Evolutionary conservation across 1,140 invertebrate species (phyloP), one percentile per base, ranked within the genome.

Genomic region (Pseudachorutes palmiensis): DNA sequence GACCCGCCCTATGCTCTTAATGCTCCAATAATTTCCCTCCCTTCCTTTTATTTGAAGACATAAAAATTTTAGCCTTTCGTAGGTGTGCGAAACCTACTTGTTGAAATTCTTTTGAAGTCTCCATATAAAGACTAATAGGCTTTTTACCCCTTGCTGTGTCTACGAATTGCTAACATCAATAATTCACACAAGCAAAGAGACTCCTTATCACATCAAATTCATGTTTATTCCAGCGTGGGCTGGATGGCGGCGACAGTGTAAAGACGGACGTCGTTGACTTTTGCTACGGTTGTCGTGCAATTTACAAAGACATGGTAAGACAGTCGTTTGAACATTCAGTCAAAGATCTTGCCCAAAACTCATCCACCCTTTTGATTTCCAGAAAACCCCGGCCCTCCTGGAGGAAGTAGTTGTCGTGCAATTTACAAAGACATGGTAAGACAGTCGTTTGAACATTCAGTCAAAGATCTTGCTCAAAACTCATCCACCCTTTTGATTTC

Each of bases 211-310:
- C 36, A 45, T 45, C 14, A 55, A 55, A 5, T 55, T 24, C 24
- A 12, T 55, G 51, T 55, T 55, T 16, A 55, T 55, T 55, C 24
- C 51, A 55, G 51, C 51, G 51, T 9, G 9, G 51, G 5, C 24
- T 55, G 24, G 24, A 55, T 14, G 51, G 24, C 51, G 3, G 30
- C 16, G 61, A 63, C 2, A 29, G 31, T 36, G n/a, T n/a, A n/a
- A n/a, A n/a, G n/a, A n/a, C n/a, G n/a, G n/a, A n/a, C n/a, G n/a
- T n/a, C n/a, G n/a, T n/a, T n/a, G n/a, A n/a, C n/a, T n/a, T n/a
- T n/a, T 72, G 71, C 62, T 72, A 72, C 41, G 71, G 66, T n/a
- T 72, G 71, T 64, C 41, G 51, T 29, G 60, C 65, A 28, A 68
- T 72, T 32, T 32, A 65, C 19, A 63, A 65, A 31, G 71, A 70